These are phyloP conservation scores for Anguilla anguilla DNA, from an alignment of 2,797 vertebrate genomes.

Conservation along the genomic window DNA sequence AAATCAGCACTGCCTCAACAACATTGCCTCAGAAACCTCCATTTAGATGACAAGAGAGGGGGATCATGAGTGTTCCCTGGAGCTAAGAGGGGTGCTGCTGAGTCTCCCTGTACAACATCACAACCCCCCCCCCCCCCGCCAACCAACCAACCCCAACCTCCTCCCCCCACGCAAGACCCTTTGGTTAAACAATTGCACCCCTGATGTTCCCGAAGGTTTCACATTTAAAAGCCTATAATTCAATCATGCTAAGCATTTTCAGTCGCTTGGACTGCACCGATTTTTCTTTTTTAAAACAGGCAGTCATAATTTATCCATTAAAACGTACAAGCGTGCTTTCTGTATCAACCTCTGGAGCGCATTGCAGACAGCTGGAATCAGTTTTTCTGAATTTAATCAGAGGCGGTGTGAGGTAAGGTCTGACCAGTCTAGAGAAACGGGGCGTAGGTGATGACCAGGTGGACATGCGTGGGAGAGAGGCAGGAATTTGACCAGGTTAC, in stretches of 20 bases:
- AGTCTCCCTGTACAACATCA: not conserved
- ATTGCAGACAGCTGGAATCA: not conserved
- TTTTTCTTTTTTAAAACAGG: not conserved
- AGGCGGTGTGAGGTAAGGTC: not conserved
- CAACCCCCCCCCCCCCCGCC: too few species aligned
- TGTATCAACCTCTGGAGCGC: too few species aligned
- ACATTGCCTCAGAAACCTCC: not conserved
- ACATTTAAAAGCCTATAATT: not conserved
- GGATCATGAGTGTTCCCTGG: not conserved
- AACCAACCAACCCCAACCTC: too few species aligned
- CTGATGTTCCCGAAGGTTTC: not conserved
- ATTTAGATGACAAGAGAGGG: not conserved
- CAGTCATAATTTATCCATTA: not conserved
- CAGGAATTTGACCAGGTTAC: not conserved
- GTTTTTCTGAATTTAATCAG: too few species aligned
- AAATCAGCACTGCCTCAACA: not conserved
- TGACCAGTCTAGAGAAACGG: not conserved
- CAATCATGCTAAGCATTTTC: not conserved
- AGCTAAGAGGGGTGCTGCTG: not conserved
- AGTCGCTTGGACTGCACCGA: too few species aligned
- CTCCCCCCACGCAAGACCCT: too few species aligned
- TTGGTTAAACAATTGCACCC: not conserved
- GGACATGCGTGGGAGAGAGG: not conserved
- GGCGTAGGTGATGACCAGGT: not conserved
- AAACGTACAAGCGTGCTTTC: not conserved